Evolutionary conservation across 2,113 vertebrate species (phyloP), one percentile per base, ranked within the genome.

Genomic region (Opisthocomus hoazin): DNA sequence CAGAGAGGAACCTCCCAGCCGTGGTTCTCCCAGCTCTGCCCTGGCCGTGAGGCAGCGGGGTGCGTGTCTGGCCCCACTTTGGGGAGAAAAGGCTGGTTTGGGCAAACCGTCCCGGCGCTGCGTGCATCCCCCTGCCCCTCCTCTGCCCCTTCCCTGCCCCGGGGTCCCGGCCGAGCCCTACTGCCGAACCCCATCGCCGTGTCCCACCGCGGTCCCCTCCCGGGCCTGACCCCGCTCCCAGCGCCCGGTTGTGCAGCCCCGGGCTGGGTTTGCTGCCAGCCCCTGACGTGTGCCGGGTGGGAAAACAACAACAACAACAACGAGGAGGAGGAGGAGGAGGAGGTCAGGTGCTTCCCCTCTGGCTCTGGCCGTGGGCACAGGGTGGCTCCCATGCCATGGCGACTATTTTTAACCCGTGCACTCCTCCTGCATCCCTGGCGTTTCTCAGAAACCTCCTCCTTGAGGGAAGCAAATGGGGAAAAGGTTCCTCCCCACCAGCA

Each of bases 1-100:
- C 18, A n/a, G 12, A 56, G 29, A 64, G 48, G 12, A 81, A 21
- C 43, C 48, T 13, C 84, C 75, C 0, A 1, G 19, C 0, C 0
- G 6, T 10, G 80, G 37, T 43, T 32, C 15, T 36, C 41, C 15
- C 5, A 3, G 8, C 48, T 45, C 46, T 66, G 46, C 36, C 45
- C 34, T 21, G 4, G 12, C 36, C 15, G 6, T 18, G 1, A 54
- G 65, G 58, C 13, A 43, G 41, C 34, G 34, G 53, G 41, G 30
- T 3, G 16, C 8, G n/a, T 43, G 8, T 41, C 18, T 7, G 5
- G 41, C 54, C 60, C 48, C 0, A 0, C 24, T n/a, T 5, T 34
- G 74, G 57, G 64, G 48, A 21, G 39, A 53, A 11, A 41, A 50
- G 15, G 45, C 58, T 66, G 37, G 12, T 46, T 6, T 26, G 58